These are phyloP conservation scores for Pelecanus crispus DNA, from an alignment of 2,113 vertebrate species.

Conservation along the genomic window DNA sequence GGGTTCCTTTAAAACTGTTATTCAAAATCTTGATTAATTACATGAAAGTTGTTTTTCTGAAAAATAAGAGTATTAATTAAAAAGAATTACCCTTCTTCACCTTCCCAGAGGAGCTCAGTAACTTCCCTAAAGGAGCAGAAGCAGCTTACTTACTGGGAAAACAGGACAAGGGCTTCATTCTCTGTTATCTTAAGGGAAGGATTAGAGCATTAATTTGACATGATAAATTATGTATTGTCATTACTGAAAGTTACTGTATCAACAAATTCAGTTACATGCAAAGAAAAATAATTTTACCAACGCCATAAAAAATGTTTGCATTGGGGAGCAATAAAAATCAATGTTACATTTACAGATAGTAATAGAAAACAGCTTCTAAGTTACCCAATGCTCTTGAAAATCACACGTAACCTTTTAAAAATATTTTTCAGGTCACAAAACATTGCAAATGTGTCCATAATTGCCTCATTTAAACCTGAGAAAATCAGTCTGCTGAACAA, in stretches of 20 bases:
- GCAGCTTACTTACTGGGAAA: not conserved
- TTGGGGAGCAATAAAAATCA: not conserved
- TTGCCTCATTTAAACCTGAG: constrained; percentile 51
- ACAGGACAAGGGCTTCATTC: not conserved
- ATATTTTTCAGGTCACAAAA: constrained; percentile 78
- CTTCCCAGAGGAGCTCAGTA: not conserved
- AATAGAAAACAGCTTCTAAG: not conserved
- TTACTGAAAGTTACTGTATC: not conserved
- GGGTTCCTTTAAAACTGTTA: not conserved
- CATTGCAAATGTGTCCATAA: constrained; percentile 74
- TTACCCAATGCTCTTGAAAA: not conserved
- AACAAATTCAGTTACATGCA: not conserved
- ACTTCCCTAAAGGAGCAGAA: not conserved
- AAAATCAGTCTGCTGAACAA: constrained; percentile 82
- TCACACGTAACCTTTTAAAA: not conserved
- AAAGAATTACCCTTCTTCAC: not conserved
- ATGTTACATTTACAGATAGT: not conserved
- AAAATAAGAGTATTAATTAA: not conserved
- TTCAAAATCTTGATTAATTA: not conserved
- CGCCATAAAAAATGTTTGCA: not conserved
- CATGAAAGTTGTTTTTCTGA: not conserved
- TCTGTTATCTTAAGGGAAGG: not conserved
- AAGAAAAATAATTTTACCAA: not conserved
- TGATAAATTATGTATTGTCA: not conserved
- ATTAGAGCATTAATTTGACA: not conserved